These are phyloP conservation scores for Setipinna tenuifilis DNA, from an alignment of 2,797 vertebrate genomes.

Conservation along the genomic window DNA sequence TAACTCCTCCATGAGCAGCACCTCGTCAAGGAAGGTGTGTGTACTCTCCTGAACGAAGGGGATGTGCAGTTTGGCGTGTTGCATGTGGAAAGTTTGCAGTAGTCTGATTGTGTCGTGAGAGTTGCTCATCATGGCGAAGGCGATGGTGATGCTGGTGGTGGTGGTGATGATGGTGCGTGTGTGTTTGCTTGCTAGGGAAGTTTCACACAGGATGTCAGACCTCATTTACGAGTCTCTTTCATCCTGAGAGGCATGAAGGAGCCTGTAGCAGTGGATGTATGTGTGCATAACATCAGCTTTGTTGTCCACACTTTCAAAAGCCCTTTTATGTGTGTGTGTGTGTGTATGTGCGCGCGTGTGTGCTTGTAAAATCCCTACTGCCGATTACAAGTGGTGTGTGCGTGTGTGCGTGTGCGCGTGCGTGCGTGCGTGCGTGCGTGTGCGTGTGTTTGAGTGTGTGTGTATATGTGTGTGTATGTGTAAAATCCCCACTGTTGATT, in stretches of 20 bases:
- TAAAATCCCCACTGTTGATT: background rate
- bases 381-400: too few relatives aligned
- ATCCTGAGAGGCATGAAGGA: background rate
- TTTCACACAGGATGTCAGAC: slow-evolving; percentile 12
- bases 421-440: background rate
- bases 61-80: too few relatives aligned
- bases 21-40: too few relatives aligned
- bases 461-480: background rate
- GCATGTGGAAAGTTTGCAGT: background rate
- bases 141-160: too few relatives aligned
- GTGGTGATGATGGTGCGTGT: background rate
- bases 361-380: too few relatives aligned
- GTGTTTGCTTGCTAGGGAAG: background rate
- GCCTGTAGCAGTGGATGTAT: background rate
- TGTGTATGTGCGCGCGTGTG: background rate
- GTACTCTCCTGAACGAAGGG: too few relatives aligned
- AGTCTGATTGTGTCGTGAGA: background rate
- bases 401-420: background rate
- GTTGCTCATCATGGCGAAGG: background rate
- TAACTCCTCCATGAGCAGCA: too few relatives aligned
- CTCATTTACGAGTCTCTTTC: background rate
- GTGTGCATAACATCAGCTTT: background rate
- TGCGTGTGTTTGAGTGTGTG: background rate
- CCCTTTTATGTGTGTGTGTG: background rate
- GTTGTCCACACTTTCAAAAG: background rate